phyloP scores from a whole-genome alignment of 1,140 invertebrate species.

The Orchesella cincta region DNA sequence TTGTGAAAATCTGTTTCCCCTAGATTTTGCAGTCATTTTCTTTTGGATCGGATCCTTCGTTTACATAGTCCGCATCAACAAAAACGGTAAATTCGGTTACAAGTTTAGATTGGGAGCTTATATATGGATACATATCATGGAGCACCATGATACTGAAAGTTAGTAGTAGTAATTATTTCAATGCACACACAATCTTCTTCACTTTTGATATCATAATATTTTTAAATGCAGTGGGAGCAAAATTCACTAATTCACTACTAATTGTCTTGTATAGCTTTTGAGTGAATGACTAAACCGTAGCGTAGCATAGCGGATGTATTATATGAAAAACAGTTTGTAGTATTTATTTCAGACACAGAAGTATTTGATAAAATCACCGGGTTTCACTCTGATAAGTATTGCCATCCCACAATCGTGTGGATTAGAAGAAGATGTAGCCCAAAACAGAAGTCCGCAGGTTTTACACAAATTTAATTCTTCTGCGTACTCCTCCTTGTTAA shows the following conservation, averaged over 20 bases:
- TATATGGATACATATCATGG: no score
- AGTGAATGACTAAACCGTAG: no score
- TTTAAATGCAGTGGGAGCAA: no score
- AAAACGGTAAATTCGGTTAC: no score
- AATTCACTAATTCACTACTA: no score
- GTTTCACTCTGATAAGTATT: slow-evolving; percentile 41
- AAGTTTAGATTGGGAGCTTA: no score
- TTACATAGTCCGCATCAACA: no score
- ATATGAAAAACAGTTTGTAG: no score
- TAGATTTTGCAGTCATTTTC: slow-evolving; percentile 9
- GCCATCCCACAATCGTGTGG: slow-evolving; percentile 38
- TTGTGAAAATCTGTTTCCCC: slow-evolving; percentile 17
- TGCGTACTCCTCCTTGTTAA: slow-evolving; percentile 84
- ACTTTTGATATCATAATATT: neutral
- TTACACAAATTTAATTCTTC: slow-evolving; percentile 92
- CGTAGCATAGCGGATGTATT: no score
- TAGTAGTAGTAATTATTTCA: neutral
- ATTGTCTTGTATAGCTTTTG: no score
- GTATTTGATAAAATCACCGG: slow-evolving; percentile 47
- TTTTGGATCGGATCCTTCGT: neutral
- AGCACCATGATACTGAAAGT: no score
- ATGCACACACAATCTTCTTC: neutral
- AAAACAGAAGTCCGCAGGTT: slow-evolving; percentile 94
- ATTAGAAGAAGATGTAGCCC: slow-evolving; percentile 86
- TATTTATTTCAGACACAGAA: slow-evolving; percentile 41